Base-by-base conservation (phyloP, 2,888 invertebrate genomes). In the Morpho achilles region DNA sequence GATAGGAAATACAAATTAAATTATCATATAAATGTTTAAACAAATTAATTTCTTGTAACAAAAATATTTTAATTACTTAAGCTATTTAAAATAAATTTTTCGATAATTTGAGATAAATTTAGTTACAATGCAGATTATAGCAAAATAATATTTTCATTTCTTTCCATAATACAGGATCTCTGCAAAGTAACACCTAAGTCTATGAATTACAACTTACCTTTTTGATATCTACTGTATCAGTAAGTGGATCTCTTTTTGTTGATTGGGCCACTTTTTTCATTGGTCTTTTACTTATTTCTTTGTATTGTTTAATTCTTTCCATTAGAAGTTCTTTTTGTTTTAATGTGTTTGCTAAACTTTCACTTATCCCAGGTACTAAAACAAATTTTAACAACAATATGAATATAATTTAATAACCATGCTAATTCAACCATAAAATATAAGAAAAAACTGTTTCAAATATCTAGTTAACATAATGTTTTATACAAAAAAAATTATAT, bases 231-330 rank as follows among this genome's bases (percentile, higher is more conserved):
- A 65, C 49, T 47, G 61, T 60, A 47, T 81, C 79, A 46, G 66
- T 58, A 50, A 69, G 65, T 2, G 78, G 69, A 43, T 85, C 87
- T 65, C 74, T 80, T 61, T 74, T 79, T 40, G 64, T 61, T 32
- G 63, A 61, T 51, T 79, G 68, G 57, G 78, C 64, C 23, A 78
- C 69, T 66, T 69, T 73, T 70, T 84, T 87, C 61, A 78, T 79
- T 32, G 87, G 88, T 66, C 82, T 80, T 71, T 85, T 90, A 69
- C 85, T 88, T 40, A 89, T 87, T 77, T 90, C 90, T 65, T 90
- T 90, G 65, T 89, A 90, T 64, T 88, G 90, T 69, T 89, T 88
- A 69, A 90, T 90, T 66, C 85, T 82, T 69, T 90, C 89, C 87
- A 90, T 87, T 39, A 90, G 66, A 57, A 89, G 59, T 62, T 90